phyloP scores from a whole-genome alignment of 2,888 invertebrate genomes.

The Clepsis dumicolana region DNA sequence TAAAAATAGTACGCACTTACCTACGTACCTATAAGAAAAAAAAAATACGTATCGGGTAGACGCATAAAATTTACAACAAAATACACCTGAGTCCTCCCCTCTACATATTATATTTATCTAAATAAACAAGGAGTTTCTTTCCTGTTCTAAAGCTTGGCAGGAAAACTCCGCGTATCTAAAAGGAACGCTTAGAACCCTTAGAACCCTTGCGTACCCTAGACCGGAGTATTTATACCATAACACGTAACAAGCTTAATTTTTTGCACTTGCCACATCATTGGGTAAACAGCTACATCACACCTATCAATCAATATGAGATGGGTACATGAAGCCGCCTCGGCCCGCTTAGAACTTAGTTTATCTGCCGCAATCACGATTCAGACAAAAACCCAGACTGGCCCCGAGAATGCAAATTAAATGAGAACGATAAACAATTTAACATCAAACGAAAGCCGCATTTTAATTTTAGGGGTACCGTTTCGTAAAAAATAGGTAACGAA shows the following conservation, averaged over 20 bases:
- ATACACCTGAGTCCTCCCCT: no score
- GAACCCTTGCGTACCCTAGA: no score
- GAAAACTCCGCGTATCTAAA: background rate
- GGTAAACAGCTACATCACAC: constrained; percentile 8
- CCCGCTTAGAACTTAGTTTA: constrained; percentile 41
- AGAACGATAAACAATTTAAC: constrained; percentile 49
- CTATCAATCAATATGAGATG: constrained; percentile 34
- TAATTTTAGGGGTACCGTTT: constrained; percentile 23
- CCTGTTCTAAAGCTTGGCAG: no score
- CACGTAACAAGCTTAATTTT: background rate
- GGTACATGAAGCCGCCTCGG: constrained; percentile 11
- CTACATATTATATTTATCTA: no score
- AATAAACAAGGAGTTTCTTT: no score
- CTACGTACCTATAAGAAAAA: no score
- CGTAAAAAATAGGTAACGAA: background rate
- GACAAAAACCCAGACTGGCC: constrained; percentile 41
- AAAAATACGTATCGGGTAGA: no score
- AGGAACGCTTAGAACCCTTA: background rate
- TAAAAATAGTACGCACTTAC: no score
- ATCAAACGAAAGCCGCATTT: constrained; percentile 47
- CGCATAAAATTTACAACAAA: no score
- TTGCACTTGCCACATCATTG: constrained; percentile 1
- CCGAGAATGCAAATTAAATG: constrained; percentile 68
- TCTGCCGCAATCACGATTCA: constrained; percentile 56
- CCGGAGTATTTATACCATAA: background rate